Percentiles rank a stretch among this genome's conserved stretches.
Evolutionary conservation across 2,888 invertebrate genomes (phyloP).

Genomic region (Metalampra italica): DNA sequence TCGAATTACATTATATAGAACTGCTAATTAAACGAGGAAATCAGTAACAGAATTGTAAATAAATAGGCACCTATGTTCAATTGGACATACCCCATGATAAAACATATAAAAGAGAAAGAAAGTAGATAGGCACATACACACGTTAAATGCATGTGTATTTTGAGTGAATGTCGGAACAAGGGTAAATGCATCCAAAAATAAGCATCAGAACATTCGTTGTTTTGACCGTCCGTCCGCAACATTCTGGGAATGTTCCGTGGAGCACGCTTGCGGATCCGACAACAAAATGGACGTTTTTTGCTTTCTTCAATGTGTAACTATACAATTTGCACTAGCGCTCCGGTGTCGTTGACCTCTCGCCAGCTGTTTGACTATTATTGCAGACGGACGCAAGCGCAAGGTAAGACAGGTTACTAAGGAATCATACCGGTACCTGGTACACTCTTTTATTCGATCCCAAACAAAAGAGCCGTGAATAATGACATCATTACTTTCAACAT

Average conservation of each 20-base stretch:
- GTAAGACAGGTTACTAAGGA: conserved; percentile 61
- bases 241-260: conserved; percentile 42
- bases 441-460: conserved; percentile 59
- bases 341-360: conserved; percentile 66
- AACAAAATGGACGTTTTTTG: conserved; percentile 60
- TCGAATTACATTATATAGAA: too few species aligned
- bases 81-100: too few species aligned
- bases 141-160: background rate
- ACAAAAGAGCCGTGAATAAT: conserved; percentile 73
- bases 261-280: conserved; percentile 45
- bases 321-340: conserved; percentile 70
- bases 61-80: too few species aligned
- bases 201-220: conserved; percentile 41
- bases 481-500: conserved; percentile 62
- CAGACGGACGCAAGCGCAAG: conserved; percentile 46
- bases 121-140: background rate
- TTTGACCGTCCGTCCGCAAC: conserved; percentile 33
- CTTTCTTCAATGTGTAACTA: conserved; percentile 62
- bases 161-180: conserved; percentile 26
- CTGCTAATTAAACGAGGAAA: too few species aligned
- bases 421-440: conserved; percentile 48
- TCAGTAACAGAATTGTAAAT: too few species aligned
- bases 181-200: conserved; percentile 33
- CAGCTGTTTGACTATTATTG: conserved; percentile 72
- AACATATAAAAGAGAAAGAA: background rate